These are phyloP conservation scores for Pachypeltis micranthus DNA, from an alignment of 1,140 invertebrate species.

Conservation along the genomic window DNA sequence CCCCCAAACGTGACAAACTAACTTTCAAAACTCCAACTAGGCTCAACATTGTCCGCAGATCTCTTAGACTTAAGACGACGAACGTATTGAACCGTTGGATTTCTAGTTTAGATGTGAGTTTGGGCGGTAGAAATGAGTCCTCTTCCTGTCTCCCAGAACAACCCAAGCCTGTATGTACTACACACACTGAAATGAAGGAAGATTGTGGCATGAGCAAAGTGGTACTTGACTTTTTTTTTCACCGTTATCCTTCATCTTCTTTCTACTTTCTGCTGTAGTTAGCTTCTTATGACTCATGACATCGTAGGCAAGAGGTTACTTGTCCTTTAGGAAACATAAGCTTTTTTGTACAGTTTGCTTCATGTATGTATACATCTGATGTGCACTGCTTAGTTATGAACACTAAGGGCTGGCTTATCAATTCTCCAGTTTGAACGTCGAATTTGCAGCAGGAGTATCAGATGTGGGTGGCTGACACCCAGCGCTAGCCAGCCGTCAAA, in stretches of 20 bases:
- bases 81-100: constrained; percentile 21
- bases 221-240: constrained; percentile 18
- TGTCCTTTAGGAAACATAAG: too few relatives aligned
- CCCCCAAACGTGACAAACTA: constrained; percentile 15
- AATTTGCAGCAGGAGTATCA: too few relatives aligned
- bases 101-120: constrained; percentile 27
- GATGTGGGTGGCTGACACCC: too few relatives aligned
- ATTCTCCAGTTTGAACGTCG: too few relatives aligned
- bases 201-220: constrained; percentile 14
- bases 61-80: constrained; percentile 20
- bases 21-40: constrained; percentile 21
- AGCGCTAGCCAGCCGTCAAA: too few relatives aligned
- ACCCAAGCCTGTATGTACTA: constrained; percentile 15
- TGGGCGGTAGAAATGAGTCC: constrained; percentile 1
- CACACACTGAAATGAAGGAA: constrained; percentile 12
- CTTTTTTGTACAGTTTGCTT: too few relatives aligned
- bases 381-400: too few relatives aligned
- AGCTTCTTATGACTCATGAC: too few relatives aligned
- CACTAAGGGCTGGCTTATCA: too few relatives aligned
- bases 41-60: constrained; percentile 16
- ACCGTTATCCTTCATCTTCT: too few relatives aligned
- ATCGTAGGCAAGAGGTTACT: too few relatives aligned
- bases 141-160: not conserved
- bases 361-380: too few relatives aligned
- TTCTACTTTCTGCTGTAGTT: constrained; percentile 4